Base-by-base conservation (phyloP, 2,797 vertebrate species). In the Crenuchus spilurus region DNA sequence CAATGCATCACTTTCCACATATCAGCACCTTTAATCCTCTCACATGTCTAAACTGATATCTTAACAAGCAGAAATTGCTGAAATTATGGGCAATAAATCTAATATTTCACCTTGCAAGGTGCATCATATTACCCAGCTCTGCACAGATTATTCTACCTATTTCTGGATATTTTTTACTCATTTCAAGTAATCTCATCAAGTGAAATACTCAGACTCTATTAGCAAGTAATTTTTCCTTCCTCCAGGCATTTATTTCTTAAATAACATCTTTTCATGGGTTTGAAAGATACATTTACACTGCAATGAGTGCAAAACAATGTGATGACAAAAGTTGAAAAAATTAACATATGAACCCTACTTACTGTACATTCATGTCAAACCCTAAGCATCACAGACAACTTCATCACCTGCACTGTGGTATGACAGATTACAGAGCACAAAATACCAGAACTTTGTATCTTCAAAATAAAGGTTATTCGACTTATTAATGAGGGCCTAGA, bases 11-110 rank as follows among this genome's bases (percentile, higher is more conserved):
- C 57, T 52, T 74, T 49, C 49, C n/a, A 28, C 37, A 51, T 57
- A 68, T 55, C 67, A 77, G 37, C 55, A 54, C 55, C 44, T 69
- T 39, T 66, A 39, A 39, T 63, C 44, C n/a, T 41, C 37, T 39
- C n/a, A 11, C 6, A 10, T 22, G 57, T 18, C 33, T 9, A 62
- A 42, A 42, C 20, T 14, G 37, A 62, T 41, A 24, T 16, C 35
- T 42, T 41, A 62, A 62, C 6, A 62, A 41, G 58, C 42, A 33
- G 35, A 62, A 62, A 62, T 26, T 33, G 54, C 54, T 41, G 20
- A 18, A 61, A 58, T 33, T 31, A 31, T 35, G 5, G 13, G 8
- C 22, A 62, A 46, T 16, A 20, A 58, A 70, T 39, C 51, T 22
- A 70, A 20, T 33, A 5, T 55, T n/a, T 41, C 35, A 4, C 13